A percentile compares a stretch with the other conserved stretches of the same genome.
phyloP scores from a whole-genome alignment of 2,797 vertebrate genomes.

The Rachycentron canadum region DNA sequence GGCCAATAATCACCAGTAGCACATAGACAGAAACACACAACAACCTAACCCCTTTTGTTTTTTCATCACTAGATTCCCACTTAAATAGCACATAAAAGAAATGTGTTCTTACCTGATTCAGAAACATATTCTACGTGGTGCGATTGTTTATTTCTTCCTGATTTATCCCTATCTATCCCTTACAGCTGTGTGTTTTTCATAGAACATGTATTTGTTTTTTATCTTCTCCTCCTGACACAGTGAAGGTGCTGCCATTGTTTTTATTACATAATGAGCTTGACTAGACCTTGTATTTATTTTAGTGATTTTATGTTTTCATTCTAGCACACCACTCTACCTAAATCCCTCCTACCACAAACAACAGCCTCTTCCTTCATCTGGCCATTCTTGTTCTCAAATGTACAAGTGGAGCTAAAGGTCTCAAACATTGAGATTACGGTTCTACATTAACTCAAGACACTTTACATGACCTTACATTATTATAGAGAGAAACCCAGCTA shows the following conservation, averaged over 20 bases:
- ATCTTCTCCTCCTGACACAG: constrained; percentile 39
- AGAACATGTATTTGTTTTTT: too few species aligned
- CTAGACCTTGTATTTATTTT: constrained; percentile 26
- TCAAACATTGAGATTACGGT: too few species aligned
- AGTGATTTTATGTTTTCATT: constrained; percentile 36
- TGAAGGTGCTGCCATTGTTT: constrained; percentile 54
- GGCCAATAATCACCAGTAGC: constrained; percentile 46
- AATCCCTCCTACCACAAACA: constrained; percentile 17
- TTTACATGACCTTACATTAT: too few species aligned
- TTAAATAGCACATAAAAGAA: constrained; percentile 14
- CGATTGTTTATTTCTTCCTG: constrained; percentile 23
- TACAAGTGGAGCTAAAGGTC: too few species aligned
- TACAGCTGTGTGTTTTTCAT: neutral
- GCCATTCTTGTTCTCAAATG: neutral
- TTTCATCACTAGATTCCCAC: constrained; percentile 20
- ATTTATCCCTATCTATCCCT: constrained; percentile 14
- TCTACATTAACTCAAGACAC: too few species aligned
- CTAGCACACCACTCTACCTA: constrained; percentile 15
- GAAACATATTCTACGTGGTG: constrained; percentile 32
- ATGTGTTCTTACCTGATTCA: constrained; percentile 29
- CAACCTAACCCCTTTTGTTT: constrained; percentile 1
- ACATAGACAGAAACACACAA: constrained; percentile 22
- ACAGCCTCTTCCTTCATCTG: neutral
- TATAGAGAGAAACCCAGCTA: too few species aligned
- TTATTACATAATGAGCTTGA: constrained; percentile 41